Conservation (phyloP, 1,140 invertebrate genomes). For the Dendroctonus ponderosae region DNA sequence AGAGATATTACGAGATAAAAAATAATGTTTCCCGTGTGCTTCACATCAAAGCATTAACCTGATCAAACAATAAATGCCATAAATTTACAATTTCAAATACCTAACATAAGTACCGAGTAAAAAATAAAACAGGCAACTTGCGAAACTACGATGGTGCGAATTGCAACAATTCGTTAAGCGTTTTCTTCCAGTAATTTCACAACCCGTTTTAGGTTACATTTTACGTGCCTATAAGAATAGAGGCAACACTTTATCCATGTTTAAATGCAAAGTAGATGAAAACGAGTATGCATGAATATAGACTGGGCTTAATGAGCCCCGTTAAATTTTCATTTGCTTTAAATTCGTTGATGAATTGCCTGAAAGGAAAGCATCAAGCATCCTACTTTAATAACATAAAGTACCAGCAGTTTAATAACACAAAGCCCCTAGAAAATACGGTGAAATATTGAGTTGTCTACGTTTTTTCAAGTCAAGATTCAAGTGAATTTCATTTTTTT, state of each 20-base stretch:
- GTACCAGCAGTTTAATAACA: background rate
- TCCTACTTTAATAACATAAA: background rate
- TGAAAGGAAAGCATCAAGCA: background rate
- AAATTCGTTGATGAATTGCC: background rate
- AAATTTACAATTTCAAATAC: too few relatives aligned
- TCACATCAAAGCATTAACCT: too few relatives aligned
- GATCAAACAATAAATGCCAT: too few relatives aligned
- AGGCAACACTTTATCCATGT: background rate
- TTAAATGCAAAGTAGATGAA: slow-evolving; percentile 2
- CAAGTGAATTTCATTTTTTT: background rate
- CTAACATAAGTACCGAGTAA: too few relatives aligned
- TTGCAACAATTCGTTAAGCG: background rate
- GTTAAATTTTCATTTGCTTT: background rate
- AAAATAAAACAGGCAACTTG: too few relatives aligned
- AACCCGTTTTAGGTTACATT: background rate
- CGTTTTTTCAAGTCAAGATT: background rate
- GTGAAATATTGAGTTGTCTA: background rate
- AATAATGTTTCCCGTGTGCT: too few relatives aligned
- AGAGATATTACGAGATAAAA: too few relatives aligned
- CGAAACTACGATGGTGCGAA: background rate
- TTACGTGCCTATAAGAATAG: background rate
- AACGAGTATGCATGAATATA: slow-evolving; percentile 1
- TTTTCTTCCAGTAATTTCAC: background rate
- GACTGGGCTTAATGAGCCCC: background rate
- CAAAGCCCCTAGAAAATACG: background rate